Base-by-base conservation (phyloP, 2,797 vertebrate genomes). In the Melanotaenia boesemani region DNA sequence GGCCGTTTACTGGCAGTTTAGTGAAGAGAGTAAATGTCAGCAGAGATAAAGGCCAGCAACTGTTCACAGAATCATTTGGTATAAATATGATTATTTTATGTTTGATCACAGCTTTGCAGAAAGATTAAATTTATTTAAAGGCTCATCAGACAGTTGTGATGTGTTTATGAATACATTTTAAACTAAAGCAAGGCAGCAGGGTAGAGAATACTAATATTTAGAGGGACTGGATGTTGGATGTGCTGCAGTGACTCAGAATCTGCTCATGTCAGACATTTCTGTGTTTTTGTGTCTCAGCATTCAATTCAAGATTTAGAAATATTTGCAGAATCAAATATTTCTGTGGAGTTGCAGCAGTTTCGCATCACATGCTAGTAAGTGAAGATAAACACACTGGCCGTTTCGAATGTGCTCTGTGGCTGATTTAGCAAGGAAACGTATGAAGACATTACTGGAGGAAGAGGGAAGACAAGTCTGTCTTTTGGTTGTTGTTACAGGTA, bases 11-110 rank as follows among this genome's bases (percentile, higher is more conserved):
- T 10, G 80, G 84, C 58, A 41, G 80, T 88, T 88, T 80, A 87
- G 77, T 24, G 79, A 77, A 74, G 71, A 83, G 90, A 79, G 82
- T 84, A 88, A 94, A 93, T 90, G 90, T 90, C 92, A 80, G 77
- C 32, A 0, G 59, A 82, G 83, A 87, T 74, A 80, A 88, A 88
- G 86, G 86, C 82, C 86, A 56, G 37, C 63, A 56, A 80, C 28
- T 24, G 39, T 67, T 79, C 70, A n/a, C 59, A 8, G 20, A 83
- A 54, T 79, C 79, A 22, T 76, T 69, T 46, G n/a, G 72, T 76
- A 57, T 74, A 54, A 26, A 55, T 64, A 50, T 56, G 22, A 61
- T 66, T 30, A 48, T 80, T 74, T 84, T 60, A 67, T 26, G 36
- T 56, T 24, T 20, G 58, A 50, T 63, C 44, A 63, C 62, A 66